phyloP scores from a whole-genome alignment of 1,140 invertebrate genomes.

The Telenomus remus region DNA sequence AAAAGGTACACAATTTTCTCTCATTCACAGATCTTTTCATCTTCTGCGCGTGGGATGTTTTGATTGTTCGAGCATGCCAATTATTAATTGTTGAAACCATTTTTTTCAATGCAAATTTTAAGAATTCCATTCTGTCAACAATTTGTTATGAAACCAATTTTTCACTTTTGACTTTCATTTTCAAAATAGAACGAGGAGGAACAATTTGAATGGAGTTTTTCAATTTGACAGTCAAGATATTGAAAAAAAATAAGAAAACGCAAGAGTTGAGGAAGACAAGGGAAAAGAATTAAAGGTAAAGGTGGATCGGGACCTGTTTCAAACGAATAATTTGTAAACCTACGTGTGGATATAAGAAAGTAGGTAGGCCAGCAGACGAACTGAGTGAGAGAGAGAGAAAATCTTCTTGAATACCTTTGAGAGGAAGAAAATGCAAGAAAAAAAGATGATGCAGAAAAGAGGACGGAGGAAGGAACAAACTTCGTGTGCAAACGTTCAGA shows the following conservation, averaged over 20 bases:
- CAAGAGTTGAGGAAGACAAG: constrained; percentile 29
- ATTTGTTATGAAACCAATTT: too few relatives aligned
- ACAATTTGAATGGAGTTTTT: too few relatives aligned
- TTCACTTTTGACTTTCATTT: too few relatives aligned
- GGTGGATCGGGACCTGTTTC: constrained; percentile 48
- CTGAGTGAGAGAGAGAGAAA: constrained; percentile 43
- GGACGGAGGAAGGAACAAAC: constrained; percentile 51
- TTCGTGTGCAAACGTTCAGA: constrained; percentile 59
- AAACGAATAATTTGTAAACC: constrained; percentile 58
- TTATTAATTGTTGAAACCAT: too few relatives aligned
- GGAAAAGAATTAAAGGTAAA: constrained; percentile 43
- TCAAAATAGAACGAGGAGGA: too few relatives aligned
- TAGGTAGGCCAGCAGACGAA: constrained; percentile 51
- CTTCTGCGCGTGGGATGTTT: too few relatives aligned
- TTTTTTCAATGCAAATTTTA: too few relatives aligned
- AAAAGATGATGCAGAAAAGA: constrained; percentile 51
- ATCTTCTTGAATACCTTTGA: constrained; percentile 58
- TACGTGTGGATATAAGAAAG: constrained; percentile 54
- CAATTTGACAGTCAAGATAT: too few relatives aligned
- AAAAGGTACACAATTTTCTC: too few relatives aligned
- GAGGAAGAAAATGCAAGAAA: constrained; percentile 53
- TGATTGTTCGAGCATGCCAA: too few relatives aligned
- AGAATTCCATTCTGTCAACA: too few relatives aligned
- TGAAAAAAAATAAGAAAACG: constrained; percentile 8
- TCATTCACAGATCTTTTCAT: too few relatives aligned